Evolutionary conservation across 1,140 invertebrate species (phyloP), one percentile per base, ranked within the genome.

Genomic region (Paraescarpia echinospica): DNA sequence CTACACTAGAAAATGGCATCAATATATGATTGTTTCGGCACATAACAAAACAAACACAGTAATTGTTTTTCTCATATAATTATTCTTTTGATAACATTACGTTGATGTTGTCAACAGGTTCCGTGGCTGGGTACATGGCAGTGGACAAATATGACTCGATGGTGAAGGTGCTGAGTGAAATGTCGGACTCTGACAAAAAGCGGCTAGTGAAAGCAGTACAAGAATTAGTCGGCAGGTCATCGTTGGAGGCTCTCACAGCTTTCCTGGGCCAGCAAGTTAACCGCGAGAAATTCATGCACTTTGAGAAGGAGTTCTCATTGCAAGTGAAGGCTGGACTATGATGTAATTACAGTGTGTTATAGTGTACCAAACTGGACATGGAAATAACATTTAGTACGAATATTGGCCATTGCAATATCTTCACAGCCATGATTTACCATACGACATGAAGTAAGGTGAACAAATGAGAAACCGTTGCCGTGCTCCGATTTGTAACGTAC

Each of bases 81-180:
- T 35, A 27, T 4, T 91, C 0, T 27, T 91, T 91, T 77, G 14
- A 77, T 27, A 77, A 27, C 8, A 77, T 4, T 92, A 6, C n/a
- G 33, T 48, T 34, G 27, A 35, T 48, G 9, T 22, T 51, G 33
- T 92, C 93, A 92, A 35, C 89, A 95, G 95, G 95, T 18, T 94
- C 95, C 51, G 31, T 94, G 33, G 35, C 94, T 91, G 95, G 95
- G 0, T 95, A 95, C 92, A 92, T 91, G 59, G 93, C 93, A 34
- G 93, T 94, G 34, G 94, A 94, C 94, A 94, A 94, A 0, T 95
- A 95, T 91, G 91, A 94, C 8, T 95, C 95, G 33, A 93, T 95
- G 93, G 89, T 95, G 33, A 93, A 93, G 59, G 94, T 94, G 5
- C 77, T 95, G 77, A 93, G 94, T 34, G 94, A 94, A 41, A 89